A percentile compares a stretch with the other conserved stretches of the same genome.
Conservation (phyloP, 2,113 vertebrate species). For the Oxyura jamaicensis region DNA sequence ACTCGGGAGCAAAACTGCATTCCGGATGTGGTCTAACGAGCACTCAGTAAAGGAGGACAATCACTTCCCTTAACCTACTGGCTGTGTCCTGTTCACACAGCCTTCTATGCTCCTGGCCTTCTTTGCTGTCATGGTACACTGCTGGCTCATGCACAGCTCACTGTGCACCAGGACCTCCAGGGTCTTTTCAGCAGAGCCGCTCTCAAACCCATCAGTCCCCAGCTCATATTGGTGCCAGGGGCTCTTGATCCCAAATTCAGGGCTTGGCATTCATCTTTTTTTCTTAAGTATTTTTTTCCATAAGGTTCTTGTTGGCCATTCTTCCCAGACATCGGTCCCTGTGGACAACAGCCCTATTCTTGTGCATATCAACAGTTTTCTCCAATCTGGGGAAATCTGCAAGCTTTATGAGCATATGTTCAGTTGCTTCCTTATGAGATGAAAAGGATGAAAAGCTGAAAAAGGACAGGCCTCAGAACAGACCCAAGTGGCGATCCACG, state of each 20-base stretch:
- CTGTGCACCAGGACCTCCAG: neutral
- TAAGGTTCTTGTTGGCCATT: neutral
- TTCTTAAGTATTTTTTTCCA: neutral
- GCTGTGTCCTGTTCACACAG: neutral
- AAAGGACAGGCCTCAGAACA: neutral
- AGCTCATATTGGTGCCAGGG: neutral
- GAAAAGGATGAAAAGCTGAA: neutral
- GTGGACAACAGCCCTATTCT: neutral
- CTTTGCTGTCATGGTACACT: neutral
- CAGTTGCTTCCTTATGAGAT: neutral
- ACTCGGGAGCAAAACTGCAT: neutral
- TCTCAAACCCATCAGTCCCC: neutral
- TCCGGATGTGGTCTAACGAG: neutral
- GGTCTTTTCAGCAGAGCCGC: neutral
- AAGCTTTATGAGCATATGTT: neutral
- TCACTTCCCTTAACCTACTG: neutral
- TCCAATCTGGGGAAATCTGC: neutral
- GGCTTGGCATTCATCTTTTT: neutral
- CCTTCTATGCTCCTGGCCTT: too few relatives aligned
- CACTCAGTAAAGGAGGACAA: neutral
- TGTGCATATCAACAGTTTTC: neutral
- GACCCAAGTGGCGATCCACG: neutral
- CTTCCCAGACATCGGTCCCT: neutral
- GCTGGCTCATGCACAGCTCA: neutral
- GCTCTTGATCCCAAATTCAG: neutral